Evolutionary conservation across 2,797 vertebrate genomes (phyloP), one percentile per base, ranked within the genome.

Genomic region (Petrocephalus schoutedeni): DNA sequence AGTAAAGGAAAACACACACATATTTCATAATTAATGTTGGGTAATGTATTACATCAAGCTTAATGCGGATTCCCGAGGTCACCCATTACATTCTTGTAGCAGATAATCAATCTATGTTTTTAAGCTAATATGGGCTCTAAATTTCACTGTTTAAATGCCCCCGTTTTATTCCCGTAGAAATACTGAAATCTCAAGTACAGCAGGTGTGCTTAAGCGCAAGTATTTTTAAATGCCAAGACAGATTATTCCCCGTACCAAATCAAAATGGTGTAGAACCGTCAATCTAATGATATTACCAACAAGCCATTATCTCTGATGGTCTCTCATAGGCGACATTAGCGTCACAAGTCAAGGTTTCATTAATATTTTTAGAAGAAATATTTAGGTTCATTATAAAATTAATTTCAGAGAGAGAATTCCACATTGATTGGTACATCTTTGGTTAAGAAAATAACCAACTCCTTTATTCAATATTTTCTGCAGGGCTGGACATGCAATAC

Each of bases 331-430:
- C 14, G 53, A 9, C 16, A 19, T n/a, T 19, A n/a, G 59, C 51
- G 21, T 51, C 54, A 41, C 28, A 45, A 49, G 57, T 64, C 19
- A 88, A 64, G 57, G n/a, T 7, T 83, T 36, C 28, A 74, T 54
- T 12, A 28, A 67, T 21, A 23, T 41, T 86, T 49, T n/a, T 86
- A 19, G 51, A 58, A 45, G 32, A 32, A 59, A 71, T 5, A 14
- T 84, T 88, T 86, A 71, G 74, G 74, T 88, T 86, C 16, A 74
- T 71, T 49, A 64, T 7, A 87, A 86, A 77, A 36, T 67, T 32
- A 58, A 71, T 23, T 64, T 67, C 19, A 54, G 9, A 86, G 28
- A 54, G 16, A 49, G 53, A 86, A 67, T 82, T 86, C 85, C 74
- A 80, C 74, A 19, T 45, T 59, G 67, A 67, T 23, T 14, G 54